Percentiles rank a stretch among this genome's conserved stretches.
Conservation (phyloP, 1,140 invertebrate species). For the Aphaenogaster floridana region DNA sequence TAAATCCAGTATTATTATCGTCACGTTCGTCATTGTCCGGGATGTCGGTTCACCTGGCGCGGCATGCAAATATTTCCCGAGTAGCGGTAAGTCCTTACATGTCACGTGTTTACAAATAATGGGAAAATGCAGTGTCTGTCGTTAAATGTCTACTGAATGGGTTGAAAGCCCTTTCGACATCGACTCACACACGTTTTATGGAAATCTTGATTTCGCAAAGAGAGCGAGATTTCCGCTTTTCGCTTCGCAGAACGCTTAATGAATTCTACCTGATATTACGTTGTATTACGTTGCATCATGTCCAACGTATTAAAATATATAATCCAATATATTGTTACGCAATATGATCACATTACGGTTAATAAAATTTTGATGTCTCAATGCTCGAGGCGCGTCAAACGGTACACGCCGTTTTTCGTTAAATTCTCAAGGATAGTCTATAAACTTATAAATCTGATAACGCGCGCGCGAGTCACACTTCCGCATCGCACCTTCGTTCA, state of each 20-base stretch:
- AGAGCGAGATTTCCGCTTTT: conserved; percentile 55
- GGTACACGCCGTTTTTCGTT: background rate
- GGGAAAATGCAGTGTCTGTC: conserved; percentile 47
- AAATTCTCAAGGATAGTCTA: background rate
- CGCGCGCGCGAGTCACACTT: conserved; percentile 1
- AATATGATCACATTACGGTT: background rate
- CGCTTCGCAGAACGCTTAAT: conserved; percentile 44
- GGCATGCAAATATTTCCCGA: conserved; percentile 62
- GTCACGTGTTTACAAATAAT: conserved; percentile 69
- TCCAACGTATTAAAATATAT: conserved; percentile 6
- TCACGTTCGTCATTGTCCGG: conserved; percentile 73
- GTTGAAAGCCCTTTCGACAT: conserved; percentile 48
- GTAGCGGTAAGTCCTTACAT: conserved; percentile 67
- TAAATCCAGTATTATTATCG: conserved; percentile 68
- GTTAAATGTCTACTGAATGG: background rate
- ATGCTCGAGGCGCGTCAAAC: background rate
- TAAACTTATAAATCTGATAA: conserved; percentile 28
- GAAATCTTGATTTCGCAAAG: conserved; percentile 52
- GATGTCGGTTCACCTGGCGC: conserved; percentile 56
- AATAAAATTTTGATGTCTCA: background rate
- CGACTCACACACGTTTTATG: background rate
- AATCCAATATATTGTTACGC: background rate
- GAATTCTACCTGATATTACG: background rate
- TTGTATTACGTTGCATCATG: background rate
- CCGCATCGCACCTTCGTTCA: background rate